A percentile compares a stretch with the other conserved stretches of the same genome.
These are phyloP conservation scores for Clostera curtula DNA, from an alignment of 2,888 invertebrate genomes.

Conservation along the genomic window DNA sequence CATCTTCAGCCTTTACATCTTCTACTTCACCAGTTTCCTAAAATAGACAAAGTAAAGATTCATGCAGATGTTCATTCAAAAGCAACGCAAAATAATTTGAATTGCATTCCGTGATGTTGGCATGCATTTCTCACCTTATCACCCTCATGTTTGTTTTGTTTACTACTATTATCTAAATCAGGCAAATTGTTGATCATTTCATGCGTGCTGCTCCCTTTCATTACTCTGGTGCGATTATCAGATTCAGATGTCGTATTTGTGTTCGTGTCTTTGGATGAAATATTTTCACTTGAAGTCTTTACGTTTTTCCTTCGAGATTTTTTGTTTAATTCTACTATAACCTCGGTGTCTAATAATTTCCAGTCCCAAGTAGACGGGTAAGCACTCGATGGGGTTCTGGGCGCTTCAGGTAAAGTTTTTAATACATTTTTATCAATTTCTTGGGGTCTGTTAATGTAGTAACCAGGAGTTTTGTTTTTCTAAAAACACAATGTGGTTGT, in stretches of 20 bases:
- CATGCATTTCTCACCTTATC: slow-evolving; percentile 56
- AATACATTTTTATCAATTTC: slow-evolving; percentile 85
- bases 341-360: slow-evolving; percentile 76
- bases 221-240: slow-evolving; percentile 32
- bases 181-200: slow-evolving; percentile 60
- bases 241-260: slow-evolving; percentile 58
- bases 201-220: slow-evolving; percentile 65
- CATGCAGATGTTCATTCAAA: slow-evolving; percentile 62
- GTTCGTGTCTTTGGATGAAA: slow-evolving; percentile 57
- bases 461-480: slow-evolving; percentile 88
- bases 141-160: slow-evolving; percentile 22
- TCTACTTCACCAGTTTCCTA: slow-evolving; percentile 44
- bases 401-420: slow-evolving; percentile 85
- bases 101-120: slow-evolving; percentile 36
- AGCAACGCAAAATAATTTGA: slow-evolving; percentile 61
- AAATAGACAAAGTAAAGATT: slow-evolving; percentile 53
- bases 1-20: slow-evolving; percentile 13
- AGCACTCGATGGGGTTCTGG: slow-evolving; percentile 82
- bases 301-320: slow-evolving; percentile 53
- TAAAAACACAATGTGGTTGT: slow-evolving; percentile 46
- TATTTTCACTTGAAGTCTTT: slow-evolving; percentile 58
- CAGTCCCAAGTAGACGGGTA: slow-evolving; percentile 84
- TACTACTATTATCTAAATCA: slow-evolving; percentile 53
- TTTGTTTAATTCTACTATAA: slow-evolving; percentile 57
- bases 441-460: slow-evolving; percentile 83